Percentiles rank a stretch among this genome's conserved stretches.
Evolutionary conservation across 2,888 invertebrate species (phyloP).

Genomic region (Julus scandinavius): DNA sequence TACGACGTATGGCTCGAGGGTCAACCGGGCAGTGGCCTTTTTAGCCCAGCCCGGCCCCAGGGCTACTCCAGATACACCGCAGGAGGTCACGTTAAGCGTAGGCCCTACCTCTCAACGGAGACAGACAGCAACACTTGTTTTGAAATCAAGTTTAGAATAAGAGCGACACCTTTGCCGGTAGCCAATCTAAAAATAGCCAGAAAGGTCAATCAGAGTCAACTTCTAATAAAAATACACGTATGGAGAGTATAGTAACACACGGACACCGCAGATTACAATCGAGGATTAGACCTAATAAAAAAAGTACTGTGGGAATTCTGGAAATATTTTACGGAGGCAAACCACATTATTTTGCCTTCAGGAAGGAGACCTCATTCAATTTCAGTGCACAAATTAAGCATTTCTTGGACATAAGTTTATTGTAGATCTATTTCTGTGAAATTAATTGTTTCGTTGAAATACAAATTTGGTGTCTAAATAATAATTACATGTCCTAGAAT

Average conservation of each 20-base stretch:
- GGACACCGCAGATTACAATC: background rate
- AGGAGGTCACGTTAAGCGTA: background rate
- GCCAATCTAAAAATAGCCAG: background rate
- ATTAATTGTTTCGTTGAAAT: too few relatives aligned
- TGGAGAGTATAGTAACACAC: background rate
- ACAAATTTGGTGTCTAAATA: too few relatives aligned
- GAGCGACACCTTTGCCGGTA: slow-evolving; percentile 25
- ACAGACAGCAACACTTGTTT: background rate
- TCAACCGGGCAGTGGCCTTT: slow-evolving; percentile 6
- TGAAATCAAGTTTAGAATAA: background rate
- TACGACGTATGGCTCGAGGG: background rate
- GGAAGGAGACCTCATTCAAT: background rate
- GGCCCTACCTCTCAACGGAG: background rate
- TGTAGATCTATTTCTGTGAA: too few relatives aligned
- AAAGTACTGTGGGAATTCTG: background rate
- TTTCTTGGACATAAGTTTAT: background rate
- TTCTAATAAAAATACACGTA: background rate
- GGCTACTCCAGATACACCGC: slow-evolving; percentile 33
- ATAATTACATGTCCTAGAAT: too few relatives aligned
- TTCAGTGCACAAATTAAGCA: background rate
- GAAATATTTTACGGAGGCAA: background rate
- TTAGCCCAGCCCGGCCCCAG: slow-evolving; percentile 23
- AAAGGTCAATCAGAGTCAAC: background rate
- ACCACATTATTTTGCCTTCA: background rate
- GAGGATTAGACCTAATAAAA: background rate